Conservation (phyloP, 92 coral and sea anemone species). For the Micromussa lordhowensis region DNA sequence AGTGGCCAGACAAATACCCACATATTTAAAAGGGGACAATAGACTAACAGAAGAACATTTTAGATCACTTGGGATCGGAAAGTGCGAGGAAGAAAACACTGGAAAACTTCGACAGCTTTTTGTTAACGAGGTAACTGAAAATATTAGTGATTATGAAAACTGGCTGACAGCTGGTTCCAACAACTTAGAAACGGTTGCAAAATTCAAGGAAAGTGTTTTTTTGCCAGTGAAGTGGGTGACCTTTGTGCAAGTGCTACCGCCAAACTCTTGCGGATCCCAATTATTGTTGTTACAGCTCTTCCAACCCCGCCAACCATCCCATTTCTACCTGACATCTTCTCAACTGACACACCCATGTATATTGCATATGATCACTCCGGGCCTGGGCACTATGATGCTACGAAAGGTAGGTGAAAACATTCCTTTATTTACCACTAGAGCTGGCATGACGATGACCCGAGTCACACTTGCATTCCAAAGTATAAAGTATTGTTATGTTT, state of each 20-base stretch:
- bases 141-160: constrained; percentile 61
- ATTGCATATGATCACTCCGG: constrained; percentile 78
- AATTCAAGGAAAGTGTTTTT: constrained; percentile 69
- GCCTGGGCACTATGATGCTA: constrained; percentile 84
- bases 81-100: constrained; percentile 55
- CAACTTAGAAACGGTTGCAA: constrained; percentile 48
- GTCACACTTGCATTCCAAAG: too few species aligned
- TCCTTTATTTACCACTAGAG: too few species aligned
- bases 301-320: constrained; percentile 70
- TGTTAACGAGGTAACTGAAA: constrained; percentile 36
- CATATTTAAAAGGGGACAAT: constrained; percentile 2
- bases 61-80: constrained; percentile 41
- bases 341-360: constrained; percentile 62
- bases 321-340: constrained; percentile 66
- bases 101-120: constrained; percentile 33
- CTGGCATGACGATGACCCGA: too few species aligned
- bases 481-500: too few species aligned
- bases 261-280: constrained; percentile 67
- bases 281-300: constrained; percentile 71
- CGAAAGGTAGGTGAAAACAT: constrained; percentile 18
- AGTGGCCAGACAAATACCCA: constrained; percentile 47
- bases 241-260: constrained; percentile 69
- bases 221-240: constrained; percentile 79
- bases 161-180: constrained; percentile 69
- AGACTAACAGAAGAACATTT: constrained; percentile 21